Evolutionary conservation across 2,888 invertebrate species (phyloP), one percentile per base, ranked within the genome.

Genomic region (Acholoe squamosa): DNA sequence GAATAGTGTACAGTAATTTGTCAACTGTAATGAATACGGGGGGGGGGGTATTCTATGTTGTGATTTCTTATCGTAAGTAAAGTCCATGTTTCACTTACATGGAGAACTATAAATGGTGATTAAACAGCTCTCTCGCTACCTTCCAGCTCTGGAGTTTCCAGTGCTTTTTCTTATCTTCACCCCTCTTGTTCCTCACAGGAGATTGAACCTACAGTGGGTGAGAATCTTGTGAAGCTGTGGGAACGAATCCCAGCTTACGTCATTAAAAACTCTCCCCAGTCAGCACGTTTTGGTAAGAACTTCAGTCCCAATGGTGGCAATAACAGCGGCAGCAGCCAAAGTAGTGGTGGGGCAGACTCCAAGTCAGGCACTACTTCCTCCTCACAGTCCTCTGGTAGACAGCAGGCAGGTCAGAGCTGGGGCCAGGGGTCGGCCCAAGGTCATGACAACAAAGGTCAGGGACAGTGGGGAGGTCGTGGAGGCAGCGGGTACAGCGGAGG

Each of bases 151-250:
- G 33, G 33, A 34, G 28, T 25, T 51, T 10, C 5, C 19, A 34
- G 51, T 84, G 84, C 34, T n/a, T 22, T 43, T 14, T 25, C 31
- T 31, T 67, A 14, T 22, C 61, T 43, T 43, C 43, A 43, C 10
- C 43, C 43, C 43, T 89, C 12, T 90, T 25, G 14, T 52, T 51
- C 90, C 86, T 93, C 92, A 1, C 92, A 96, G 96, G 96, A 96
- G 93, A 93, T 96, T 51, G 96, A 96, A 91, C 96, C 96, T 25
- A 93, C 92, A 89, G 95, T 96, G 25, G 96, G 96, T 34, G 96
- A 96, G 92, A 93, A 94, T 25, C 93, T 96, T 51, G 94, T 96
- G 52, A 95, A 95, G 91, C 93, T 96, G 89, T 96, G 96, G 96
- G 96, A 96, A 90, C 94, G 94, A 91, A 92, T 93, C n/a, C 94